Evolutionary conservation across 2,888 invertebrate genomes (phyloP), one percentile per base, ranked within the genome.

Genomic region (Trichacis sp.): DNA sequence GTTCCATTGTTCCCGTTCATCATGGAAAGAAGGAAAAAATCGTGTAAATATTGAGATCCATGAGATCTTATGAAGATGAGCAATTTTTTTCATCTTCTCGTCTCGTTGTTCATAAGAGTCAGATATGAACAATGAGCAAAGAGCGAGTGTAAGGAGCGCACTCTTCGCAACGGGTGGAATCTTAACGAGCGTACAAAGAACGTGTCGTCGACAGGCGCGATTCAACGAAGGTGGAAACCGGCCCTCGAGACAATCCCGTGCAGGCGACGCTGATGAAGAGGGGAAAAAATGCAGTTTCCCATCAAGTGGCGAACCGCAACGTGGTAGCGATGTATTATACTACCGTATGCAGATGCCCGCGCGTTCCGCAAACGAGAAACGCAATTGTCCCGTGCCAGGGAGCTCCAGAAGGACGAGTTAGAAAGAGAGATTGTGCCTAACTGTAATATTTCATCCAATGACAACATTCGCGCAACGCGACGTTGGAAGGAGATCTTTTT

Each of bases 301-400:
- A 81, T 81, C 77, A 77, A 76, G 74, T 73, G 76, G 75, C 73
- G 69, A 79, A 80, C 81, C 81, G 78, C 81, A 81, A 71, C 69
- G 71, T 64, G 63, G 65, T 69, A 70, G 69, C 68, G 61, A 65
- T 74, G 71, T 76, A 74, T 75, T 74, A 76, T 68, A 72, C 72
- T 71, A 68, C 67, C 70, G 69, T 72, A 75, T 73, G 74, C 66
- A 73, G 70, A 75, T 66, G 53, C 60, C 57, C 59, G 56, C 59
- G 70, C 65, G 68, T 69, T 69, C 77, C 76, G 75, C 79, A 77
- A 76, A 77, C 70, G 54, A 53, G 61, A 62, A 61, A 58, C 49
- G 80, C 79, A 80, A 80, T 81, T 80, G 81, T 81, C 77, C 75
- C 70, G 64, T 66, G 68, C 60, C 53, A 67, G 56, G 48, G 54